Conservation (phyloP, 2,888 invertebrate species). For the Dione juno region DNA sequence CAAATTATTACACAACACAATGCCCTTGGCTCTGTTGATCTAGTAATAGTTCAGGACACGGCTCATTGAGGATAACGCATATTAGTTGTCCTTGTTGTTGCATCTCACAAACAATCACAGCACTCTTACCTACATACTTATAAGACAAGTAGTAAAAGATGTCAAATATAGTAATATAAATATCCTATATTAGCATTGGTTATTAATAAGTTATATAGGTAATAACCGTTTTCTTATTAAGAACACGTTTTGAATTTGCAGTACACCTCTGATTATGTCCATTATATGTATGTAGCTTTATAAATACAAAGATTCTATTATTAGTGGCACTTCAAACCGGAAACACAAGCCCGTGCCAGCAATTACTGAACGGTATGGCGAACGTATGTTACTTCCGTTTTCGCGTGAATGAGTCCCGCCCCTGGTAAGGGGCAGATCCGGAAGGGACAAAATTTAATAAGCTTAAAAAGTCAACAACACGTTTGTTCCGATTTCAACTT, state of each 20-base stretch:
- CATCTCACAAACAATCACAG: constrained; percentile 49
- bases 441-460: constrained; percentile 77
- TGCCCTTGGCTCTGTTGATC: constrained; percentile 68
- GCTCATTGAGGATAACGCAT: constrained; percentile 59
- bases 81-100: constrained; percentile 63
- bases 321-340: constrained; percentile 63
- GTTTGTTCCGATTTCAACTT: constrained; percentile 68
- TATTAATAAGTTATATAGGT: too few species aligned
- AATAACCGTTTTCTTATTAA: not conserved
- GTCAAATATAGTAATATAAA: too few species aligned
- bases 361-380: constrained; percentile 74
- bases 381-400: constrained; percentile 81
- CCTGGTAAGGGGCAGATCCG: constrained; percentile 74
- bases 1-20: constrained; percentile 61
- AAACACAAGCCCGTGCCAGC: constrained; percentile 76
- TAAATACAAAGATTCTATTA: constrained; percentile 48
- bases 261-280: not conserved
- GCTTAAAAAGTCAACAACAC: constrained; percentile 71
- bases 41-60: constrained; percentile 61
- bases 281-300: not conserved
- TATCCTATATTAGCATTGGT: too few species aligned
- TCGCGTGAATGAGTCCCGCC: constrained; percentile 71
- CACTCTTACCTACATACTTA: constrained; percentile 54
- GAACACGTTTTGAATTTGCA: not conserved
- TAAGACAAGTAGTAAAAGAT: constrained; percentile 47